Percentiles rank a stretch among this genome's conserved stretches.
Evolutionary conservation across 2,797 vertebrate species (phyloP).

Genomic region (Hydrophis major): DNA sequence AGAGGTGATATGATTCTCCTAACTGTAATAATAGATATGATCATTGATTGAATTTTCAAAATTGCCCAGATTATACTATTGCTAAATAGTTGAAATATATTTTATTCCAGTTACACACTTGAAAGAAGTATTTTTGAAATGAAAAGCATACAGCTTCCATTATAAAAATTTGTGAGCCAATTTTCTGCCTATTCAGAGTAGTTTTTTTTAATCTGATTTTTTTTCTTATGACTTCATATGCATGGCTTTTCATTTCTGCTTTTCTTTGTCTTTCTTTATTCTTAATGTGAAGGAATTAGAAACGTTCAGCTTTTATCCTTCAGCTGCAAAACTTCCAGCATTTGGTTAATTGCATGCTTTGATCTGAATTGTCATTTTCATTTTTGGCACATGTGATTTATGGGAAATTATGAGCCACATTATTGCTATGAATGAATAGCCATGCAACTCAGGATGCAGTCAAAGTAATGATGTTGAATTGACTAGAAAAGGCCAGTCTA

Average conservation of each 20-base stretch:
- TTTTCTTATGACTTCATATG: conserved; percentile 24
- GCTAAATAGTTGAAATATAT: not conserved
- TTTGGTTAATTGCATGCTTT: conserved; percentile 44
- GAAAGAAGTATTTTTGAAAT: not conserved
- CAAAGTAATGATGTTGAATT: conserved; percentile 2
- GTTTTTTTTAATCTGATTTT: conserved; percentile 50
- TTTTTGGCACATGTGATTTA: conserved; percentile 20
- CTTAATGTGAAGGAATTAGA: conserved; percentile 39
- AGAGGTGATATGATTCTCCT: not conserved
- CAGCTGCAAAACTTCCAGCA: conserved; percentile 27
- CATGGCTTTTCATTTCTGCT: not conserved
- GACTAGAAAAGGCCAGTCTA: not conserved
- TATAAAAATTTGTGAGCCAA: not conserved
- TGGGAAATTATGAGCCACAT: conserved; percentile 14
- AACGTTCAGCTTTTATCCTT: conserved; percentile 43
- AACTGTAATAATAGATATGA: not conserved
- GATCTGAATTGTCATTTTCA: conserved; percentile 42
- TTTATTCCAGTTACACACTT: not conserved
- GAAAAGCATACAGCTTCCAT: not conserved
- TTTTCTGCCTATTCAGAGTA: conserved; percentile 25
- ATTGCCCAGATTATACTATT: not conserved
- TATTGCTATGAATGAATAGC: not conserved
- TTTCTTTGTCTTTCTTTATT: conserved; percentile 40
- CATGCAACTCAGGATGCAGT: not conserved
- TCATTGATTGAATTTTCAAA: not conserved